Evolutionary conservation across 2,113 vertebrate genomes (phyloP), one percentile per base, ranked within the genome.

Genomic region (Butorides virescens): DNA sequence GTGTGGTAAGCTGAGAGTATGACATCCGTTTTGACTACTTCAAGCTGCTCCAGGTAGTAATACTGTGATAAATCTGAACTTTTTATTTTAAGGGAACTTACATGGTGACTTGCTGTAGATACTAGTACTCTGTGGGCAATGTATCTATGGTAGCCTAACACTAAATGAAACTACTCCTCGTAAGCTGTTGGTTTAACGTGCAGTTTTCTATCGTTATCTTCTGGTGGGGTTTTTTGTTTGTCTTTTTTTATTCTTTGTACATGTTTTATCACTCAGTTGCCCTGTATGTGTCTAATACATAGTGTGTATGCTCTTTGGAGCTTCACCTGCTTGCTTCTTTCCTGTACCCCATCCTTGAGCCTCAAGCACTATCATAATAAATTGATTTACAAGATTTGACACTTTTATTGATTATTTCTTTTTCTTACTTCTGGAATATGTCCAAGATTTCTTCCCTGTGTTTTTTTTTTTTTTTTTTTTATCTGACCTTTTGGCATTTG

Each of bases 21-120:
- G 49, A 25, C 26, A 5, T 4, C 3, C 0, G 0, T 42, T 93
- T 47, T n/a, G 47, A 19, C 50, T 27, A 0, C 36, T 44, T 55
- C 27, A 71, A 18, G 42, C 22, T 58, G 16, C 23, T 59, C 46
- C 27, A 55, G 58, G 7, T 17, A 37, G 16, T 4, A 22, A 30
- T 10, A 25, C 14, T 26, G 5, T 14, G 70, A n/a, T 55, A 63
- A 93, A 66, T 3, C 9, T 6, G 16, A 81, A 13, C 5, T 22
- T 77, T 49, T 36, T 34, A 2, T 74, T 74, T 46, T n/a, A 29
- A 86, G 20, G 23, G 46, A 15, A 16, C 10, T 65, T 72, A 5
- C 0, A 1, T 8, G 14, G 56, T 32, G 67, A 18, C 30, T 65
- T 37, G 53, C 7, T 78, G 15, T 21, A 59, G 55, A 3, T 29